Percentiles rank a stretch among this genome's conserved stretches.
These are phyloP conservation scores for Caradrina kadenii DNA, from an alignment of 2,888 invertebrate genomes.

Conservation along the genomic window DNA sequence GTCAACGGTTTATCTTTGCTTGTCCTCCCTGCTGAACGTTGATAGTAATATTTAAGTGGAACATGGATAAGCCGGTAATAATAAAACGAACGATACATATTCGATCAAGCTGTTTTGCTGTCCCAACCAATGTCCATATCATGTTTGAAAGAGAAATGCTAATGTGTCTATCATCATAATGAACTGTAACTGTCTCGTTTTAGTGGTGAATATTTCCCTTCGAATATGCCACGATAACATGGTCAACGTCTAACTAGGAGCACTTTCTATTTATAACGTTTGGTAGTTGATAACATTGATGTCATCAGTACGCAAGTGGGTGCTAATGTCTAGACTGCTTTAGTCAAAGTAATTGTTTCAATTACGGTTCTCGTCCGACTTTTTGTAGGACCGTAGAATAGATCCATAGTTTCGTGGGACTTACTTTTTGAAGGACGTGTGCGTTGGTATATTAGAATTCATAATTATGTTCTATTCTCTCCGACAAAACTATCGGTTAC, in stretches of 20 bases:
- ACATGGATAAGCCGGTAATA: slow-evolving; percentile 23
- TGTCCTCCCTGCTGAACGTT: slow-evolving; percentile 13
- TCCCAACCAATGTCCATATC: slow-evolving; percentile 32
- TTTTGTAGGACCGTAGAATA: too few species aligned
- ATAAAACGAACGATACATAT: slow-evolving; percentile 44
- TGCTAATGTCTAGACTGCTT: slow-evolving; percentile 8
- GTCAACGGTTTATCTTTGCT: slow-evolving; percentile 31
- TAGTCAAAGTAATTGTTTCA: not conserved
- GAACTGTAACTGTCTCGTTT: slow-evolving; percentile 36
- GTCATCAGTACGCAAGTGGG: slow-evolving; percentile 6
- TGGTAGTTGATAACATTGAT: not conserved
- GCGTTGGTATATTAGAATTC: too few species aligned
- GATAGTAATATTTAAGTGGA: slow-evolving; percentile 29
- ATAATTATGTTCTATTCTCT: too few species aligned
- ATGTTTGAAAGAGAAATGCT: slow-evolving; percentile 35
- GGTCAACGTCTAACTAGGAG: slow-evolving; percentile 3
- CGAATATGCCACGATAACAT: slow-evolving; percentile 18
- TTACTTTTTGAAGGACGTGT: too few species aligned
- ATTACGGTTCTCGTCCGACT: too few species aligned
- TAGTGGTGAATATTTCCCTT: slow-evolving; percentile 47
- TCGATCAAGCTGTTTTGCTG: slow-evolving; percentile 32
- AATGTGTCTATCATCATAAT: slow-evolving; percentile 51
- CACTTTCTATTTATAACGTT: not conserved
- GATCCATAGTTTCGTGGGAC: too few species aligned
- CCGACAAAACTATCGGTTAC: too few species aligned